Percentiles rank a stretch among this genome's conserved stretches.
phyloP scores from a whole-genome alignment of 2,113 vertebrate species.

The Ranitomeya imitator region DNA sequence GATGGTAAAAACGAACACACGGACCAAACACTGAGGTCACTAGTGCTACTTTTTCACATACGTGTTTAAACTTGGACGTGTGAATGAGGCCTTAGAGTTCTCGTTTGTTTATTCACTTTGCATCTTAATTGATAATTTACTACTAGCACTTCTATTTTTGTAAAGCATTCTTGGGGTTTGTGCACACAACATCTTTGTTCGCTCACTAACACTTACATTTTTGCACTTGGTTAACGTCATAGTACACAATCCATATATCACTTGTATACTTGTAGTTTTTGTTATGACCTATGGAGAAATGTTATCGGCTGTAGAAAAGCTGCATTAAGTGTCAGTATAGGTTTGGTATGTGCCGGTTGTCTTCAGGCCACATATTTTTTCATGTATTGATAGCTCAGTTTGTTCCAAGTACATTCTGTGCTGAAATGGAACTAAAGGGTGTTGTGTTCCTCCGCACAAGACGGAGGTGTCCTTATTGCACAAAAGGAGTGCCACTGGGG shows the following conservation, averaged over 20 bases:
- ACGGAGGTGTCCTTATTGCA: slow-evolving; percentile 24
- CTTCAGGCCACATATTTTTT: background rate
- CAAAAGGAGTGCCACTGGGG: slow-evolving; percentile 38
- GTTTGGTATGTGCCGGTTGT: background rate
- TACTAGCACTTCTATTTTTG: too few relatives aligned
- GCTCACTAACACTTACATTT: background rate
- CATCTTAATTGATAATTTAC: too few relatives aligned
- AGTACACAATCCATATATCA: background rate
- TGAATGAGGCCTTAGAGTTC: too few relatives aligned
- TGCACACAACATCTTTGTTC: too few relatives aligned
- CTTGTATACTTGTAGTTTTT: background rate
- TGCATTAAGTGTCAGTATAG: background rate
- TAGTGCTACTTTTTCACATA: too few relatives aligned
- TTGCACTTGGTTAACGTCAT: background rate
- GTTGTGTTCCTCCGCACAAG: slow-evolving; percentile 13
- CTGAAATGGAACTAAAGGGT: slow-evolving; percentile 33
- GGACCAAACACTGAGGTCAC: too few relatives aligned
- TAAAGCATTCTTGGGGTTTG: too few relatives aligned
- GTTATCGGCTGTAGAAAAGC: background rate
- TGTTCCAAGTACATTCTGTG: slow-evolving; percentile 10
- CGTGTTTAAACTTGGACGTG: too few relatives aligned
- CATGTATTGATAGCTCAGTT: background rate
- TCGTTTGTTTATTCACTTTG: too few relatives aligned
- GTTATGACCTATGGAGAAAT: background rate
- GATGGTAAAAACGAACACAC: too few relatives aligned